Conservation (phyloP, 35 echinoderm and acorn worm species). For the Stichopus chloronotus region DNA sequence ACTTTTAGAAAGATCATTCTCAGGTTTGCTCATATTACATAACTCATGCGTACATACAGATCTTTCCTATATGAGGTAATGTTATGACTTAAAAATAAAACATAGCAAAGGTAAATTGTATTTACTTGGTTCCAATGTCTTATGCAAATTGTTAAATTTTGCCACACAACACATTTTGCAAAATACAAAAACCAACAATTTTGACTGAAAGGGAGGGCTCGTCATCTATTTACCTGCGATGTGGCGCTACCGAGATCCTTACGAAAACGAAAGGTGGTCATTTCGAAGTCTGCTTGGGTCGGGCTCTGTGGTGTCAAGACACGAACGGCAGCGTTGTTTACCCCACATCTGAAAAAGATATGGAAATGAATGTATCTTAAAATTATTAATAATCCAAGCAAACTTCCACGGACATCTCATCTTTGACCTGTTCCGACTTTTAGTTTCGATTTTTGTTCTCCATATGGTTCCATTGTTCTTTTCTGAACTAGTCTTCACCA, state of each 20-base stretch:
- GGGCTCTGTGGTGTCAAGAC: not conserved
- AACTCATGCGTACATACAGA: no score
- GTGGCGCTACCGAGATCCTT: not conserved
- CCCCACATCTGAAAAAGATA: not conserved
- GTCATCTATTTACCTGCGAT: not conserved
- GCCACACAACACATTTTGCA: not conserved
- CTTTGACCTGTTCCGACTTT: no score
- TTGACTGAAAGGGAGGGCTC: not conserved
- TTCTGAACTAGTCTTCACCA: no score
- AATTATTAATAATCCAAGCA: not conserved
- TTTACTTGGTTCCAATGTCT: not conserved
- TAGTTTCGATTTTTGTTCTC: no score
- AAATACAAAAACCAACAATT: not conserved
- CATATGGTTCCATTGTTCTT: no score
- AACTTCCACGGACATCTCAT: no score
- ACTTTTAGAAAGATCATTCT: not conserved
- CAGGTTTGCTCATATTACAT: not conserved
- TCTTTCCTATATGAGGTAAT: not conserved
- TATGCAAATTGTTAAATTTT: not conserved
- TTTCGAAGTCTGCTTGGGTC: conserved; percentile 26
- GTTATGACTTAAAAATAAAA: not conserved
- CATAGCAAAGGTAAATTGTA: not conserved
- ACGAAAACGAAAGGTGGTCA: conserved; percentile 15
- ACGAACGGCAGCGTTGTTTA: conserved; percentile 11
- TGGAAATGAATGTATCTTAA: not conserved